Conservation (phyloP, 2,797 vertebrate species). For the Vespertilio murinus region DNA sequence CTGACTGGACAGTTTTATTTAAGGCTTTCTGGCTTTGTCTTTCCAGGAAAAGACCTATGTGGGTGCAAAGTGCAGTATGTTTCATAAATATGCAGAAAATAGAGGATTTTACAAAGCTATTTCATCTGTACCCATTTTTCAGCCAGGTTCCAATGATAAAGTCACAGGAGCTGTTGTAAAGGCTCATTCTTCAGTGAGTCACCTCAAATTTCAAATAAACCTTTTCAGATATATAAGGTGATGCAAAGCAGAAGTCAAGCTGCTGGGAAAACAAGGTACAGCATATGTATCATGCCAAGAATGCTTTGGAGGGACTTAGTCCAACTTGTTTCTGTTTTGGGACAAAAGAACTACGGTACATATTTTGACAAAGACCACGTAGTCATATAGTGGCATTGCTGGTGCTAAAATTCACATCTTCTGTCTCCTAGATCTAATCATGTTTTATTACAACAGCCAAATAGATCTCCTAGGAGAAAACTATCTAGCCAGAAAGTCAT, state of each 20-base stretch:
- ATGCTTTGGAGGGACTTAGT: not conserved
- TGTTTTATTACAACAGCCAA: not conserved
- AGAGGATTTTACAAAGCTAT: not conserved
- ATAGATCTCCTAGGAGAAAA: constrained; percentile 26
- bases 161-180: not conserved
- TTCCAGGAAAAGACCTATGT: not conserved
- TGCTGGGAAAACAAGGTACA: not conserved
- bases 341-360: not conserved
- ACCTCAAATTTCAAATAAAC: not conserved
- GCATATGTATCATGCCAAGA: not conserved
- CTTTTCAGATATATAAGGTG: constrained; percentile 24
- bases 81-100: not conserved
- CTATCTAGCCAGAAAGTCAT: not conserved
- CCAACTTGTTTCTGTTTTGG: not conserved
- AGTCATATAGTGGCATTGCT: not conserved
- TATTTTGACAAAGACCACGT: not conserved
- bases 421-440: not conserved
- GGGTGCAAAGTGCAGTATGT: not conserved
- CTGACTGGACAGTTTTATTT: not conserved
- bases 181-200: not conserved
- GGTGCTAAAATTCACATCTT: not conserved
- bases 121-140: not conserved
- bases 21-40: not conserved
- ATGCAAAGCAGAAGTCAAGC: constrained; percentile 2
- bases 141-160: not conserved